Evolutionary conservation across 2,888 invertebrate species (phyloP).

Genomic region (Bugulina stolonifera): DNA sequence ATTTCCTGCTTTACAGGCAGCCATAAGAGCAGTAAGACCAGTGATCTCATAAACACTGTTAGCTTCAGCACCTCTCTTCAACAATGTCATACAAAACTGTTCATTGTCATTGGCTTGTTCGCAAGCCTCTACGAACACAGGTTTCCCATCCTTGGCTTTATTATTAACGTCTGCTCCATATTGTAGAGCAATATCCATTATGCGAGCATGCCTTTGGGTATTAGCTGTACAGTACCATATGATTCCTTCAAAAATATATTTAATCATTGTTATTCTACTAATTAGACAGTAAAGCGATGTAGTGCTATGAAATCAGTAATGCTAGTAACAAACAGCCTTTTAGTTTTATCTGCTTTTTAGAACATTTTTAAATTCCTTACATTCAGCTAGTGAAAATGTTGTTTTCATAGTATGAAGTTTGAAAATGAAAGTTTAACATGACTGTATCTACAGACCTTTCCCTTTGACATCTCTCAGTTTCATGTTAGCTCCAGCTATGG

Average conservation of each 20-base stretch:
- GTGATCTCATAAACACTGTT: constrained; percentile 44
- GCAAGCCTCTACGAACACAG: constrained; percentile 48
- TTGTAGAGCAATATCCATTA: constrained; percentile 46
- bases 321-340: no score
- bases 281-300: no score
- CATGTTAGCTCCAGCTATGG: constrained; percentile 47
- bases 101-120: constrained; percentile 50
- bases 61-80: constrained; percentile 49
- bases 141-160: constrained; percentile 44
- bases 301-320: no score
- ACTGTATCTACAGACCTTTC: constrained; percentile 43
- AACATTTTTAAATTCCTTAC: no score
- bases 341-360: no score
- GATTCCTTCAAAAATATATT: constrained; percentile 37
- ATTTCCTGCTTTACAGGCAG: constrained; percentile 48
- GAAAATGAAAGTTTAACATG: no score
- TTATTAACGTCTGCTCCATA: constrained; percentile 51
- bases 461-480: constrained; percentile 48
- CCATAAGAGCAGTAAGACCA: constrained; percentile 48
- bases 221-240: constrained; percentile 50
- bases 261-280: no score
- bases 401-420: no score
- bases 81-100: constrained; percentile 44
- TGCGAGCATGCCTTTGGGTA: constrained; percentile 49
- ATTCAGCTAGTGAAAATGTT: no score